phyloP scores from a whole-genome alignment of 2,888 invertebrate genomes.

The Eumacrocentrus americanus region DNA sequence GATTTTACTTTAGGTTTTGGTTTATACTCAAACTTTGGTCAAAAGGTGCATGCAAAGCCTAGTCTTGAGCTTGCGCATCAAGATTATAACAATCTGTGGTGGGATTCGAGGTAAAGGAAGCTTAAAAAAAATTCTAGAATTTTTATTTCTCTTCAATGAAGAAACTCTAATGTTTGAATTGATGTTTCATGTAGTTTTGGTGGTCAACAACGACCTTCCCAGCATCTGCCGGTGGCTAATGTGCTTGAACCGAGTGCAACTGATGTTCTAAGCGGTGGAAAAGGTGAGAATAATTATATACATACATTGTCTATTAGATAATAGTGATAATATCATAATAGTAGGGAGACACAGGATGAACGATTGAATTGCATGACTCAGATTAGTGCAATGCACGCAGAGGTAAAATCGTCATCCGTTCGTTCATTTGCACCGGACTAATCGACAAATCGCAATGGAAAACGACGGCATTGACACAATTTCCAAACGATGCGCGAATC shows the following conservation, averaged over 20 bases:
- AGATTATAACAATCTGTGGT: slow-evolving; percentile 2
- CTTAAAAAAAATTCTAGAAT: background rate
- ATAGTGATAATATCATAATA: background rate
- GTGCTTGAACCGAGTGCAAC: background rate
- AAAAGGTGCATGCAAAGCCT: background rate
- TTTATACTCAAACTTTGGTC: background rate
- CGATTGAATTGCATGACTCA: slow-evolving; percentile 10
- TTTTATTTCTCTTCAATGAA: background rate
- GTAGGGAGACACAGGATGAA: background rate
- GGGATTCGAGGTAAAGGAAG: slow-evolving; percentile 2
- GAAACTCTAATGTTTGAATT: background rate
- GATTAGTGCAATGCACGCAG: background rate
- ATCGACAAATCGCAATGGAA: slow-evolving; percentile 24
- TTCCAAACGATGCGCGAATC: slow-evolving; percentile 43
- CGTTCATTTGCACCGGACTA: slow-evolving; percentile 24
- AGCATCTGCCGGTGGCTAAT: background rate
- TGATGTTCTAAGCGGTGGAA: slow-evolving; percentile 11
- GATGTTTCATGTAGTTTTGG: background rate
- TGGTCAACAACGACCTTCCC: background rate
- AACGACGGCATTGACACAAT: slow-evolving; percentile 50
- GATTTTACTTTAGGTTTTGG: background rate
- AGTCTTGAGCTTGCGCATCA: background rate
- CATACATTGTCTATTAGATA: too few species aligned
- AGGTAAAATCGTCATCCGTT: slow-evolving; percentile 13
- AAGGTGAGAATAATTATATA: slow-evolving; percentile 26